Evolutionary conservation across 2,888 invertebrate species (phyloP), one percentile per base, ranked within the genome.

Genomic region (Oxycera nigricornis): DNA sequence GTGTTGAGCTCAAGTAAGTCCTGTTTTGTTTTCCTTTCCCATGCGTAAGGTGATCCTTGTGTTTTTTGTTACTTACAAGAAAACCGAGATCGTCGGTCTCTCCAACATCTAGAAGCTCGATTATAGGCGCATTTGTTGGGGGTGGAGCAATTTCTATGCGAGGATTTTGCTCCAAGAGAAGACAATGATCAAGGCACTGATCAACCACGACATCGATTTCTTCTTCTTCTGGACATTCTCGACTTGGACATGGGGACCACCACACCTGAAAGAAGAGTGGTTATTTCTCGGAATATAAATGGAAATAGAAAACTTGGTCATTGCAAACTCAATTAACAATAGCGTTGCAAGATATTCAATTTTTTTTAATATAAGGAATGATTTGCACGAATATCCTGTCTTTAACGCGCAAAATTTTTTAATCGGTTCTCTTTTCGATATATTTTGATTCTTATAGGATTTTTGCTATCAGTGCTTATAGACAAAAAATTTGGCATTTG

Each of bases 221-320:
- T 79, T 91, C 91, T 77, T 90, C 90, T 79, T 91, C 91, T 0
- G 93, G 93, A 82, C 93, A 93, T 84, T 92, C 92, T 76, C 92
- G 87, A 79, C 92, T 92, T 0, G 92, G 91, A 80, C 93, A 93
- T 0, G 93, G 93, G 81, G 92, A 92, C 93, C 93, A 93, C 93
- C 93, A 93, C 39, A 93, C 91, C 91, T 91, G 81, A 20, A 72
- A 72, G 20, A 9, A 28, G 20, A 62, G 7, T 30, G 7, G 35
- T 35, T 35, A 35, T 35, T 7, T 35, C 35, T 7, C 6, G 6
- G 11, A 35, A 7, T 35, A 11, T 11, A 11, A 35, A 35, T 35
- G 35, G 11, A n/a, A n/a, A n/a, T n/a, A n/a, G n/a, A n/a, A n/a
- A n/a, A n/a, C n/a, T n/a, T n/a, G n/a, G n/a, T n/a, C n/a, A n/a